Percentiles rank a stretch among this genome's conserved stretches.
Conservation (phyloP, 2,113 vertebrate species). For the Brienomyrus brachyistius region DNA sequence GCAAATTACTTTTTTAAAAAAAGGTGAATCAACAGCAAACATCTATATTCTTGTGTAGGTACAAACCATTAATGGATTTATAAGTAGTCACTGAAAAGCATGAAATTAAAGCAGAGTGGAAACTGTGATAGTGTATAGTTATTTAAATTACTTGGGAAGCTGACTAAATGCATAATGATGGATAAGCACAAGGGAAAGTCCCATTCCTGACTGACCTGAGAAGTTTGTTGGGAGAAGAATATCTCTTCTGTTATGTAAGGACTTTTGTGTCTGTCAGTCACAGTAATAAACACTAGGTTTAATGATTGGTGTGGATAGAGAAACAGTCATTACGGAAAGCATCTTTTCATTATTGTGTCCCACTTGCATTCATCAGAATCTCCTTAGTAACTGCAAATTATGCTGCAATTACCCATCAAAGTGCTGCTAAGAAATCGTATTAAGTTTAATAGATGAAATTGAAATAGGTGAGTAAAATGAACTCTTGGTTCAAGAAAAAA, state of each 20-base stretch:
- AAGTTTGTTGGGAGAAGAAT: background rate
- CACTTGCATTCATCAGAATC: background rate
- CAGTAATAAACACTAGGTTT: background rate
- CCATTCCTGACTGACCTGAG: background rate
- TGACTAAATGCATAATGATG: background rate
- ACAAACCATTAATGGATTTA: background rate
- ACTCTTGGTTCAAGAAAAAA: background rate
- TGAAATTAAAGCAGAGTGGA: background rate
- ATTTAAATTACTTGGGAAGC: background rate
- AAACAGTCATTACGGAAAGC: background rate
- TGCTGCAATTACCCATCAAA: background rate
- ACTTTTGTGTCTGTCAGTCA: background rate
- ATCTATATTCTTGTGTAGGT: background rate
- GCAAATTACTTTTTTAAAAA: background rate
- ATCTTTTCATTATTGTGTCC: background rate
- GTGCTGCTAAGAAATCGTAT: background rate
- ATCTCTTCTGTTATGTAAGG: background rate
- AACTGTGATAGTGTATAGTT: background rate
- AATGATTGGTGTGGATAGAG: background rate
- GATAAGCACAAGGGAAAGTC: background rate
- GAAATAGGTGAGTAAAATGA: background rate
- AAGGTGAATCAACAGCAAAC: background rate
- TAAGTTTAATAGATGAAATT: background rate
- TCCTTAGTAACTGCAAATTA: background rate
- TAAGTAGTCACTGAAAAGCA: background rate